Evolutionary conservation across 2,888 invertebrate species (phyloP).

Genomic region (Priocnemis perturbator): DNA sequence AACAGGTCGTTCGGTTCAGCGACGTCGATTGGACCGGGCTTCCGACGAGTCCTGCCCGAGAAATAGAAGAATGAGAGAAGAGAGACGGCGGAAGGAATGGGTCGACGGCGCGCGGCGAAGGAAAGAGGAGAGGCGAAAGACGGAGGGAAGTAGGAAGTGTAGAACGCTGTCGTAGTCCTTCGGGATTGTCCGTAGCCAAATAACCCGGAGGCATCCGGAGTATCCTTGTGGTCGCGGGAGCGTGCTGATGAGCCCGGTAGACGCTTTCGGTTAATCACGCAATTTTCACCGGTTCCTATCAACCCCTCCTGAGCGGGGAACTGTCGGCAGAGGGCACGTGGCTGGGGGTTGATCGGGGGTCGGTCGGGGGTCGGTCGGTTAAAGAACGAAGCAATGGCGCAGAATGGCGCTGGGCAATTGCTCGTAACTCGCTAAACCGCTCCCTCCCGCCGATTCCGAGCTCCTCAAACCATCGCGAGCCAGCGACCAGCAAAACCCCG

Average conservation of each 20-base stretch:
- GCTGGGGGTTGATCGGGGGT: constrained; percentile 19
- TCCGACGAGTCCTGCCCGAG: constrained; percentile 10
- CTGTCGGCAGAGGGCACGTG: too few relatives aligned
- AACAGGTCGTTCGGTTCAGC: constrained; percentile 37
- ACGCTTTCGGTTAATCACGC: constrained; percentile 63
- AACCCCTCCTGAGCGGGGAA: constrained; percentile 24
- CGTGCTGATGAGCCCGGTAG: constrained; percentile 54
- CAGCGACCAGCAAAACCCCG: constrained; percentile 53
- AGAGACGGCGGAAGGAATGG: background rate
- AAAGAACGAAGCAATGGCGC: constrained; percentile 66
- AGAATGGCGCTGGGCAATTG: constrained; percentile 70
- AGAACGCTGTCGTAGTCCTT: constrained; percentile 23
- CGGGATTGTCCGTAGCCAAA: constrained; percentile 50
- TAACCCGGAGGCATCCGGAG: constrained; percentile 47
- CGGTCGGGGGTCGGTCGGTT: constrained; percentile 46
- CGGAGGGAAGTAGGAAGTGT: constrained; percentile 10
- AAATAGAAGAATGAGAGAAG: constrained; percentile 14
- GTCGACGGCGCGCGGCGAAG: too few relatives aligned
- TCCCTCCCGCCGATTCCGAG: constrained; percentile 47
- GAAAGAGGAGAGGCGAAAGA: background rate
- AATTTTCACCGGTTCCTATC: constrained; percentile 60
- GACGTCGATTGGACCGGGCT: constrained; percentile 26
- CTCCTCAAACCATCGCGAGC: constrained; percentile 43
- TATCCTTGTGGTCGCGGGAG: constrained; percentile 54
- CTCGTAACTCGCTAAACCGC: constrained; percentile 67